These are phyloP conservation scores for Drosophila yakuba DNA, from an alignment of 1,140 invertebrate species.

Conservation along the genomic window DNA sequence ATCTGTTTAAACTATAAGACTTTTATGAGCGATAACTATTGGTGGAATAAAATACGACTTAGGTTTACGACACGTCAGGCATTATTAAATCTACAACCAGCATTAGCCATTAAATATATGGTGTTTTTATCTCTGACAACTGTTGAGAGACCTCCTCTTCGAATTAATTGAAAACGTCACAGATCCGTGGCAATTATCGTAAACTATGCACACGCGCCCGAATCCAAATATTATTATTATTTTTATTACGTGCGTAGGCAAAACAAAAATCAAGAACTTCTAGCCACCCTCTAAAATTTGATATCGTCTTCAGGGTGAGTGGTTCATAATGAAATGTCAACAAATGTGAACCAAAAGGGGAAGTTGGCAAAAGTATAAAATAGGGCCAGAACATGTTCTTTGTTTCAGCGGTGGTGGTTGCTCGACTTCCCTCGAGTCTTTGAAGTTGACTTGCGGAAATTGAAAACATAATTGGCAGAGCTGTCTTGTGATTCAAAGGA, in stretches of 20 bases:
- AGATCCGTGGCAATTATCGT: constrained; percentile 72
- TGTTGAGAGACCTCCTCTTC: constrained; percentile 7
- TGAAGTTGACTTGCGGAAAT: constrained; percentile 56
- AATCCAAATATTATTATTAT: constrained; percentile 78
- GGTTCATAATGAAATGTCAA: constrained; percentile 73
- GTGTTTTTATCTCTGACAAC: constrained; percentile 9
- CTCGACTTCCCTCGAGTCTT: constrained; percentile 22
- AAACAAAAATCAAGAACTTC: constrained; percentile 44
- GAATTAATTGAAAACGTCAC: constrained; percentile 76
- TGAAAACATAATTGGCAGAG: constrained; percentile 58
- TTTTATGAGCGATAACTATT: constrained; percentile 18
- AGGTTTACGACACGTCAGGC: constrained; percentile 9
- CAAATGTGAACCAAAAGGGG: constrained; percentile 20
- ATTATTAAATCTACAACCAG: constrained; percentile 8
- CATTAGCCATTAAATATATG: constrained; percentile 10
- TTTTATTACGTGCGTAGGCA: constrained; percentile 68
- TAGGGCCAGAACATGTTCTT: constrained; percentile 14
- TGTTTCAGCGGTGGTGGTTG: constrained; percentile 25
- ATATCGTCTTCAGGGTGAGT: constrained; percentile 15
- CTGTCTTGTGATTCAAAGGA: constrained; percentile 5
- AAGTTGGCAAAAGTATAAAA: neutral
- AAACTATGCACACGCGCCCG: constrained; percentile 68
- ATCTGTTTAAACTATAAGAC: constrained; percentile 4
- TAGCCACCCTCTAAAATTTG: constrained; percentile 37
- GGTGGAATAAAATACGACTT: neutral